A percentile compares a stretch with the other conserved stretches of the same genome.
phyloP scores from a whole-genome alignment of 2,888 invertebrate species.

The Tuta absoluta region DNA sequence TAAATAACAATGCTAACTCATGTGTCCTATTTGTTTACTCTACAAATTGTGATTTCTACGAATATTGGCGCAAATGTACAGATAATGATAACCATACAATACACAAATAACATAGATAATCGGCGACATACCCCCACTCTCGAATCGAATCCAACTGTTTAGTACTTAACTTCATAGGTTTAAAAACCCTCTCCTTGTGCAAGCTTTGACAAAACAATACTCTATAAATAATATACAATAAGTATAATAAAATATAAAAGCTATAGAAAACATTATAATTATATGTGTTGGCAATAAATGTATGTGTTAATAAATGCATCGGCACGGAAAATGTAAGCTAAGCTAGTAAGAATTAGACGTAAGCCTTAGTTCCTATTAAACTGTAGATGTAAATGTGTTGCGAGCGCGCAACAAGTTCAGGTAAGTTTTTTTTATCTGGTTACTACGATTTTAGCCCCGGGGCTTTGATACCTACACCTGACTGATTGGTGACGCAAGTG shows the following conservation, averaged over 20 bases:
- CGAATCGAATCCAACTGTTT: conserved; percentile 93
- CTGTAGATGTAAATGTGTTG: no score
- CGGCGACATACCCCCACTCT: conserved; percentile 88
- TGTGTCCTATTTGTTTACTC: not conserved
- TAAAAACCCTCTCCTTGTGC: conserved; percentile 70
- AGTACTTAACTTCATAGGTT: conserved; percentile 89
- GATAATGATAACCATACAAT: conserved; percentile 39
- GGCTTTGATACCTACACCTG: no score
- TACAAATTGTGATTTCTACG: not conserved
- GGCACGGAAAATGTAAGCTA: conserved; percentile 1
- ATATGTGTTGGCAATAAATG: not conserved
- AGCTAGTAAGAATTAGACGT: not conserved
- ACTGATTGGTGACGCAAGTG: no score
- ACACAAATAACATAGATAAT: conserved; percentile 47
- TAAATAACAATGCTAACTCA: not conserved
- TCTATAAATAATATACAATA: conserved; percentile 23
- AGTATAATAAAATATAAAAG: conserved; percentile 13
- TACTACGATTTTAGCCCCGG: no score
- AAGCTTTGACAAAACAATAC: conserved; percentile 65
- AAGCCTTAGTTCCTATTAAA: no score
- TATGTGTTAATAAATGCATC: not conserved
- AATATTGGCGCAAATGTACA: conserved; percentile 35
- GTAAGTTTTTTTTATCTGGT: no score
- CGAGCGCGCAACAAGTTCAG: no score
- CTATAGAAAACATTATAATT: not conserved